Evolutionary conservation across 2,888 invertebrate genomes (phyloP).

Genomic region (Nephrotoma appendiculata): DNA sequence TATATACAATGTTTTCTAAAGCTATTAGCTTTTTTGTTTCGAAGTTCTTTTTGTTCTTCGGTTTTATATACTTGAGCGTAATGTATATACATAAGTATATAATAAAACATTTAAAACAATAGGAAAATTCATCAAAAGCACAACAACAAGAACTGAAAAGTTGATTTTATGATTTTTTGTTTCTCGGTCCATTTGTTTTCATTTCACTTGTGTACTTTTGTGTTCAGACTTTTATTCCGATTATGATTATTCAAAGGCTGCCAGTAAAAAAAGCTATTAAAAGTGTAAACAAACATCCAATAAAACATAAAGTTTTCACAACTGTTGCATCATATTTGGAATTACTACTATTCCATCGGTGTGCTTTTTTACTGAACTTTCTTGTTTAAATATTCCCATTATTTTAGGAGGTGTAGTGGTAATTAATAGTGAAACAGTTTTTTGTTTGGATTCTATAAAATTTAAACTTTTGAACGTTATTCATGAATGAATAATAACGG

Average conservation of each 20-base stretch:
- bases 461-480: no score
- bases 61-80: not conserved
- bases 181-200: not conserved
- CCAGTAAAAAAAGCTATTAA: not conserved
- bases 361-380: not conserved
- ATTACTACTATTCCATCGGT: not conserved
- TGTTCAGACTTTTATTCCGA: not conserved
- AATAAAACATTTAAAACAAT: not conserved
- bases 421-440: no score
- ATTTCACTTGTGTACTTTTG: not conserved
- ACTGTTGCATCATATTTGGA: not conserved
- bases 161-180: not conserved
- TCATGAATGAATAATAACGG: no score
- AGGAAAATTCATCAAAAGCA: not conserved
- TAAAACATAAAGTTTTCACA: not conserved
- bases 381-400: no score
- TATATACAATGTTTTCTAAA: not conserved
- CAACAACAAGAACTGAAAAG: not conserved
- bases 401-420: no score
- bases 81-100: not conserved
- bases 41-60: not conserved
- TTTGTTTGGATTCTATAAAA: no score
- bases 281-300: not conserved
- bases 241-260: not conserved
- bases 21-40: not conserved